phyloP scores from a whole-genome alignment of 2,797 vertebrate species.

The Cuculus canorus region DNA sequence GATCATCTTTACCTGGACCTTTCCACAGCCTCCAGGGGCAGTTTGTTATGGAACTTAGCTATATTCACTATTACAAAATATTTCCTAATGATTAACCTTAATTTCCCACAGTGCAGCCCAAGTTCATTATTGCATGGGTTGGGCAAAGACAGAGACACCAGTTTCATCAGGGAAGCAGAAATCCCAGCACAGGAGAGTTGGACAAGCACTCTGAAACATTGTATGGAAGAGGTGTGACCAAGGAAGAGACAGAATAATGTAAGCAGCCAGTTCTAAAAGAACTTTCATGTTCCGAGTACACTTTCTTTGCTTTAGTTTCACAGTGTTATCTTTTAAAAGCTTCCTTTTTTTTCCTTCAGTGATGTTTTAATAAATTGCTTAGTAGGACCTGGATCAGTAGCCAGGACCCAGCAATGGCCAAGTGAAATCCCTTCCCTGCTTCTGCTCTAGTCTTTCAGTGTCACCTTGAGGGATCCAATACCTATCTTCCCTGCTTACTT shows the following conservation, averaged over 20 bases:
- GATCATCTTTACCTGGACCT: neutral
- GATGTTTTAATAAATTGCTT: neutral
- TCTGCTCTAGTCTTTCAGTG: neutral
- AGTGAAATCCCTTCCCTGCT: neutral
- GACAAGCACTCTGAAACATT: neutral
- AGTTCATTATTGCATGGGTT: neutral
- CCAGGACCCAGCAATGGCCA: neutral
- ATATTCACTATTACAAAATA: neutral
- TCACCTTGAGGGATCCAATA: neutral
- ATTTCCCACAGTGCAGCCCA: neutral
- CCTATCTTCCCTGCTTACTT: neutral
- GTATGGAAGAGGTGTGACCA: neutral
- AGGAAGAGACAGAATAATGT: neutral
- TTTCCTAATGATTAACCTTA: neutral
- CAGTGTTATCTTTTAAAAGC: neutral
- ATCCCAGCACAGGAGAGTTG: neutral
- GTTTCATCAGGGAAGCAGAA: neutral
- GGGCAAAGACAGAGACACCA: neutral
- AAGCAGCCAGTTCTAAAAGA: neutral
- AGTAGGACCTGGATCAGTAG: neutral
- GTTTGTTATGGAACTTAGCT: neutral
- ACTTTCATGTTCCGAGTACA: neutral
- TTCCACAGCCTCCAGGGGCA: neutral
- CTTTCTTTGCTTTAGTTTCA: neutral
- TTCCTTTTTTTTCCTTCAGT: neutral